Evolutionary conservation across 2,113 vertebrate species (phyloP).

Genomic region (Thamnaconus septentrionalis): DNA sequence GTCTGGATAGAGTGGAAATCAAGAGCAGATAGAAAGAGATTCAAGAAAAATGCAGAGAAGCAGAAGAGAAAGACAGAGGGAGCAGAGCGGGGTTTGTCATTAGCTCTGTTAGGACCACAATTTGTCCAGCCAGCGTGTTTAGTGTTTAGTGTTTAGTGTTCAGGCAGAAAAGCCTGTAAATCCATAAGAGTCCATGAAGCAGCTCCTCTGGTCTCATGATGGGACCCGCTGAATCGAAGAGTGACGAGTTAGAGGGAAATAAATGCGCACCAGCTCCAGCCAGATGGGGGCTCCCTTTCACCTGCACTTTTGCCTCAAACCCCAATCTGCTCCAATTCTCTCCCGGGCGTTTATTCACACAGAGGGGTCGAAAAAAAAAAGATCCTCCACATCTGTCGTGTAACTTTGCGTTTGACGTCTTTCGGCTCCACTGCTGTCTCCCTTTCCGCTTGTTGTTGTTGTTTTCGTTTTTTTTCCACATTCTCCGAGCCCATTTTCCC

Average conservation of each 20-base stretch:
- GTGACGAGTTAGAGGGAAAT: background rate
- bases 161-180: background rate
- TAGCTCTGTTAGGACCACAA: too few species aligned
- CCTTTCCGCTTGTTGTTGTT: background rate
- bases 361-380: background rate
- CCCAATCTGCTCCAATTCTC: background rate
- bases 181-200: background rate
- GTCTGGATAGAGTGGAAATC: constrained; percentile 33
- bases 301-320: constrained; percentile 27
- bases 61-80: background rate
- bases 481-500: constrained; percentile 11
- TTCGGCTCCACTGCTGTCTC: constrained; percentile 9
- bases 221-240: accelerated
- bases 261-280: constrained; percentile 28
- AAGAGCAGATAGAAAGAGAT: constrained; percentile 5
- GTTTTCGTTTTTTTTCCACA: constrained; percentile 1
- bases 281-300: constrained; percentile 56
- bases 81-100: background rate
- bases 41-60: background rate
- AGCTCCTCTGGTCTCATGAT: too few species aligned
- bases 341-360: constrained; percentile 2
- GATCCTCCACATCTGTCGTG: too few species aligned
- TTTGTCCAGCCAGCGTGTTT: background rate
- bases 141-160: background rate
- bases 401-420: constrained; percentile 23